Percentiles rank a stretch among this genome's conserved stretches.
These are phyloP conservation scores for Chauna torquata DNA, from an alignment of 2,113 vertebrate species.

Conservation along the genomic window DNA sequence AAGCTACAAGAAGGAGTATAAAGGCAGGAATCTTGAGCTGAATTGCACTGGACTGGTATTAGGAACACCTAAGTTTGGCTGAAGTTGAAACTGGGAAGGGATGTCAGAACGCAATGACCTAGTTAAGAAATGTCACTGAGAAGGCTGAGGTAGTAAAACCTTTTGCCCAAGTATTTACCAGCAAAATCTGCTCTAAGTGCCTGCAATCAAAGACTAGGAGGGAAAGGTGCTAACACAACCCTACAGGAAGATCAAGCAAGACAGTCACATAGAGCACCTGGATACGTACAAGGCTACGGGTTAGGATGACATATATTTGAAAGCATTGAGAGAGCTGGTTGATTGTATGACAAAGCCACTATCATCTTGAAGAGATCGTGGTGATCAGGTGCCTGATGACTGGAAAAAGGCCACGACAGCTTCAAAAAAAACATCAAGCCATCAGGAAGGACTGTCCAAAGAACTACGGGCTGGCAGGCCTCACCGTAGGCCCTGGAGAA, in stretches of 20 bases:
- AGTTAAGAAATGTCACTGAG: not conserved
- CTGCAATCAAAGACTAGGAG: not conserved
- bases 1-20: not conserved
- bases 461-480: not conserved
- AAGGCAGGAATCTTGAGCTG: not conserved
- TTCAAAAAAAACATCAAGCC: not conserved
- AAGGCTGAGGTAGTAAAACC: not conserved
- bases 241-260: not conserved
- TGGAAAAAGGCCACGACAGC: not conserved
- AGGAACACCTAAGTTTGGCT: not conserved
- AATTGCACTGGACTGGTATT: not conserved
- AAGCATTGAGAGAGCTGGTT: not conserved
- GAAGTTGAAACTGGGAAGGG: not conserved
- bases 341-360: not conserved
- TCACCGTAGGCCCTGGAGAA: not conserved
- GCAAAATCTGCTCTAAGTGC: not conserved
- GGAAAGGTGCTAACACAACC: not conserved
- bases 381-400: not conserved
- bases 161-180: not conserved
- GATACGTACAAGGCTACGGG: fast-evolving
- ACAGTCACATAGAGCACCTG: not conserved
- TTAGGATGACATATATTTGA: fast-evolving
- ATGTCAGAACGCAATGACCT: not conserved
- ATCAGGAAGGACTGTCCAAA: not conserved
- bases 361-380: not conserved